Percentiles rank a stretch among this genome's conserved stretches.
These are phyloP conservation scores for Drosophila dunni DNA, from an alignment of 1,140 invertebrate genomes.

Conservation along the genomic window DNA sequence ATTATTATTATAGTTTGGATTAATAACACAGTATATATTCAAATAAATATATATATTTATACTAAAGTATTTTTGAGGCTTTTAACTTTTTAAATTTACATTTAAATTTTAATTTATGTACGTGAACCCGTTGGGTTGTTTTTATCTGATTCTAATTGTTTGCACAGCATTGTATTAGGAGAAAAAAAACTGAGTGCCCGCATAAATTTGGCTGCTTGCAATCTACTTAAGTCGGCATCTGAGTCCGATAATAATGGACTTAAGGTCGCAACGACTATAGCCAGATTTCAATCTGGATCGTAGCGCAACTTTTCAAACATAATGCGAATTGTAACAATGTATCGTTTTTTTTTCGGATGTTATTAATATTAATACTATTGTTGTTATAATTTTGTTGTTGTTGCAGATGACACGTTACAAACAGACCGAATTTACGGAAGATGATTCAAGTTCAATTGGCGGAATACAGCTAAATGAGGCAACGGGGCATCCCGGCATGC, in stretches of 20 bases:
- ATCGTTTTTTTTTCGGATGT: not conserved
- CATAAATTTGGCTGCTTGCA: slow-evolving; percentile 7
- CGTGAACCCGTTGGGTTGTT: too few species aligned
- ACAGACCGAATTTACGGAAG: slow-evolving; percentile 93
- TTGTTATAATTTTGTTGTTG: too few species aligned
- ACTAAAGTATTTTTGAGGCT: too few species aligned
- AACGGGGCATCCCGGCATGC: slow-evolving; percentile 90
- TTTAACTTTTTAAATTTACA: too few species aligned
- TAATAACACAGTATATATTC: too few species aligned
- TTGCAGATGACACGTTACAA: slow-evolving; percentile 94
- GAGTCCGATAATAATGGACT: slow-evolving; percentile 20
- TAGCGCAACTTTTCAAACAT: not conserved
- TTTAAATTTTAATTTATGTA: too few species aligned
- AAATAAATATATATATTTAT: too few species aligned
- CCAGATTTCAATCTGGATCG: slow-evolving; percentile 35
- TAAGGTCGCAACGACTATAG: slow-evolving; percentile 23
- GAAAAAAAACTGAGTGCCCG: not conserved
- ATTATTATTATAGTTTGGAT: too few species aligned
- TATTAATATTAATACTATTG: too few species aligned
- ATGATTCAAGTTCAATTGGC: slow-evolving; percentile 92
- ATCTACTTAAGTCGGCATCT: slow-evolving; percentile 13
- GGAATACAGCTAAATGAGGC: slow-evolving; percentile 91
- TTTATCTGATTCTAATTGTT: too few species aligned
- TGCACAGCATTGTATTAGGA: too few species aligned
- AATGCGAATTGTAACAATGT: slow-evolving; percentile 21